Evolutionary conservation across 2,113 vertebrate genomes (phyloP).

Genomic region (Antechinus stuartii): DNA sequence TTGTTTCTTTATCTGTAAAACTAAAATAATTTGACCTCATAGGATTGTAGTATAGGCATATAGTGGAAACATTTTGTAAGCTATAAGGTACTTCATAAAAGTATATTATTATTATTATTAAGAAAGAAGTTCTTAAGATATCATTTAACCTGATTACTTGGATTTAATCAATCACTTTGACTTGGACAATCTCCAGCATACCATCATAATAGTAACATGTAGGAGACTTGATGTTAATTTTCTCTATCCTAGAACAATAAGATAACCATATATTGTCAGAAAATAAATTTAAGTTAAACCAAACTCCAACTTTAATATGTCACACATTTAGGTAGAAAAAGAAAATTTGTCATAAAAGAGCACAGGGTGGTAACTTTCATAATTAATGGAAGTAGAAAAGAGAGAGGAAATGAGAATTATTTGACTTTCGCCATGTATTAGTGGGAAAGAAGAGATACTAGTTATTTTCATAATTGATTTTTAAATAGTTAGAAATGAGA

Average conservation of each 20-base stretch:
- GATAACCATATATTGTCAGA: background rate
- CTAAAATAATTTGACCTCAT: background rate
- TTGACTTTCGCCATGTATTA: background rate
- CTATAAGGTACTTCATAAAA: background rate
- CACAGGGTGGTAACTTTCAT: background rate
- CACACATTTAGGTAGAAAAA: background rate
- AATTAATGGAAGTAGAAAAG: background rate
- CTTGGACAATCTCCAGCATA: background rate
- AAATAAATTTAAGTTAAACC: background rate
- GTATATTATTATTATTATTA: background rate
- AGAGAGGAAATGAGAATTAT: background rate
- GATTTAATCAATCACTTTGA: background rate
- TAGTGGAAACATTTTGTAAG: background rate
- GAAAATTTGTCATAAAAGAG: background rate
- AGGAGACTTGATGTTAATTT: background rate
- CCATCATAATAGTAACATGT: background rate
- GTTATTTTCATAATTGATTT: background rate
- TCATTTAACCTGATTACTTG: background rate
- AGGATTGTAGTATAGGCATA: background rate
- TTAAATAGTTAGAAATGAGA: background rate
- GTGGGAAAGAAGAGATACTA: background rate
- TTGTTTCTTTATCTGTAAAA: background rate
- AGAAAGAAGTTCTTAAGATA: background rate
- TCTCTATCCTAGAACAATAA: background rate
- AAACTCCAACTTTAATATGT: background rate